Evolutionary conservation across 2,888 invertebrate species (phyloP).

Genomic region (Calliphora vomitoria): DNA sequence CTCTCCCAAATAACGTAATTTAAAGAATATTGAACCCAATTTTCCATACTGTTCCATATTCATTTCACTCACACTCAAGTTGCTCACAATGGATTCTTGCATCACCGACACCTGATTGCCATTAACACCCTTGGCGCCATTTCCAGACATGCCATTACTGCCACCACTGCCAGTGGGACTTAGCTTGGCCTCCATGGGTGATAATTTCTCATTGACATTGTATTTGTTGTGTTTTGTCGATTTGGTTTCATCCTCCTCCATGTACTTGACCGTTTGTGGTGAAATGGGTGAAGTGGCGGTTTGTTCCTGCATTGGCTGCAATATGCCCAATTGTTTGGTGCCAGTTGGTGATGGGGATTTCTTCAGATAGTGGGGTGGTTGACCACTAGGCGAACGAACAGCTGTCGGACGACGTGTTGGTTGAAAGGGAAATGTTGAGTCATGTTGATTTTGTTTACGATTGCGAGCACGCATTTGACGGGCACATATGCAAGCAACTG

Average conservation of each 20-base stretch:
- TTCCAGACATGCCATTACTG: slow-evolving; percentile 75
- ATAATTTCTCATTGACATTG: slow-evolving; percentile 76
- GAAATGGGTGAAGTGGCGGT: slow-evolving; percentile 81
- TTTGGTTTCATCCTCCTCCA: slow-evolving; percentile 83
- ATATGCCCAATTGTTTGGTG: slow-evolving; percentile 81
- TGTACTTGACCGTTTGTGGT: slow-evolving; percentile 81
- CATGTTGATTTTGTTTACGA: slow-evolving; percentile 83
- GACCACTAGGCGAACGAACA: slow-evolving; percentile 94
- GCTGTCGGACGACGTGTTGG: slow-evolving; percentile 85
- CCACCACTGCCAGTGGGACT: slow-evolving; percentile 74
- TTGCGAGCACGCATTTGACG: slow-evolving; percentile 82
- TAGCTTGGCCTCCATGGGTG: slow-evolving; percentile 77
- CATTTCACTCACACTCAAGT: slow-evolving; percentile 71
- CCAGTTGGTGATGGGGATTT: slow-evolving; percentile 96
- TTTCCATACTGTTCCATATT: slow-evolving; percentile 86
- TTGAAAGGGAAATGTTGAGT: slow-evolving; percentile 84
- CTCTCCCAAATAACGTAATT: slow-evolving; percentile 94
- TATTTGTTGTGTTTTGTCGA: slow-evolving; percentile 77
- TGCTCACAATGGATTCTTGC: slow-evolving; percentile 60
- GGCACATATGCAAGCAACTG: slow-evolving; percentile 83
- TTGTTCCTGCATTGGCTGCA: slow-evolving; percentile 82
- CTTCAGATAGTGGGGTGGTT: slow-evolving; percentile 92
- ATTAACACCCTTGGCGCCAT: slow-evolving; percentile 68
- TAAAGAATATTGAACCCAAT: slow-evolving; percentile 95
- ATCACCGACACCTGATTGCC: slow-evolving; percentile 49